Conservation (phyloP, 35 echinoderm and acorn worm species). For the Lytechinus variegatus region DNA sequence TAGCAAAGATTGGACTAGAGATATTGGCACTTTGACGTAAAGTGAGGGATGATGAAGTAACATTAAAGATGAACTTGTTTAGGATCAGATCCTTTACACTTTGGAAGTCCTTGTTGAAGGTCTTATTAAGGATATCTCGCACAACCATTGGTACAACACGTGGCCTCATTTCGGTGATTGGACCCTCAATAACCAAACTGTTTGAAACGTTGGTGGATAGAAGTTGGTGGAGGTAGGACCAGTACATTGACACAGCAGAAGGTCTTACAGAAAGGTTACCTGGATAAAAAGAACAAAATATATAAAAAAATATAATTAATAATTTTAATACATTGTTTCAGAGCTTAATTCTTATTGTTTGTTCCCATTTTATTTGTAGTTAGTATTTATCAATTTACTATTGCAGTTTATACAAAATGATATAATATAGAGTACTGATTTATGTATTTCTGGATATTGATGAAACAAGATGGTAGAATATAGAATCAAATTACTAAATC, state of each 20-base stretch:
- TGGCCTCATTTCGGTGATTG: slow-evolving; percentile 64
- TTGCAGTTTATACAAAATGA: no score
- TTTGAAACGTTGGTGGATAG: slow-evolving; percentile 61
- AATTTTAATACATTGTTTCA: no score
- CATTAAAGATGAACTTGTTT: slow-evolving; percentile 61
- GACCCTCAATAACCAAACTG: slow-evolving; percentile 68
- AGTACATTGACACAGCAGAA: slow-evolving; percentile 52
- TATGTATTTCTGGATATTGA: no score
- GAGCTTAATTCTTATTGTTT: no score
- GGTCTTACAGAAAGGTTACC: slow-evolving; percentile 65
- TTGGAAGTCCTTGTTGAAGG: slow-evolving; percentile 42
- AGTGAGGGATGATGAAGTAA: slow-evolving; percentile 69
- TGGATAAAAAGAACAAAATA: background rate
- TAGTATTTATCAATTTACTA: no score
- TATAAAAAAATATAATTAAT: no score
- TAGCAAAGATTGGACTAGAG: slow-evolving; percentile 32
- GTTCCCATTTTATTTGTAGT: no score
- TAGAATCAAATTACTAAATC: no score
- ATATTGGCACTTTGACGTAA: slow-evolving; percentile 42
- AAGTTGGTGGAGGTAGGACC: slow-evolving; percentile 55
- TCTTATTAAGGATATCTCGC: slow-evolving; percentile 68
- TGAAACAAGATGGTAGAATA: no score
- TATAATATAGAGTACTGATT: no score
- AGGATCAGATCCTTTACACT: slow-evolving; percentile 49
- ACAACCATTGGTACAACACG: slow-evolving; percentile 51